Conservation (phyloP, 2,113 vertebrate genomes). For the Salvelinus fontinalis region DNA sequence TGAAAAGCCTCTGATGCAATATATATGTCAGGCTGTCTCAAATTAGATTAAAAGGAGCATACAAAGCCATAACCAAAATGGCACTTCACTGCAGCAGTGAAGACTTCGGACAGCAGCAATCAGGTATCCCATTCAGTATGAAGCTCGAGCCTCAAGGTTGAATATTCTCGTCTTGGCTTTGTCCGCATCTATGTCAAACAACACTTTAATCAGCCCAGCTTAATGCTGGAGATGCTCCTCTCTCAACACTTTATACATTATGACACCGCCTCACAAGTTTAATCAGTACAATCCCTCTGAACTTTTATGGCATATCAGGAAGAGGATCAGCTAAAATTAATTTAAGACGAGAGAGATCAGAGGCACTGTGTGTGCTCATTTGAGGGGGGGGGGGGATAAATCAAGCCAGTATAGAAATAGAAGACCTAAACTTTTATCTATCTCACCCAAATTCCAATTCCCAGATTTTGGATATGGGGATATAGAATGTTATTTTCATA, state of each 20-base stretch:
- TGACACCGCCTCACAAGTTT: constrained; percentile 18
- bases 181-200: background rate
- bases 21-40: no score
- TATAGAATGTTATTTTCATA: no score
- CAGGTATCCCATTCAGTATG: background rate
- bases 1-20: no score
- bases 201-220: constrained; percentile 21
- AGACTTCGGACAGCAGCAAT: background rate
- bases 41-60: no score
- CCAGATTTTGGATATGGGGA: no score
- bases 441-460: background rate
- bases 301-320: constrained; percentile 27
- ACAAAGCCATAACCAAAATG: no score
- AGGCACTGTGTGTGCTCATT: constrained; percentile 24
- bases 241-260: constrained; percentile 29
- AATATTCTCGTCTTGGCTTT: background rate
- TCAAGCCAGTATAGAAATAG: background rate
- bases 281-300: constrained; percentile 29
- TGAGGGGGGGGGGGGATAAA: background rate
- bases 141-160: constrained; percentile 1
- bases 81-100: background rate
- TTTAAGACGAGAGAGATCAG: constrained; percentile 25
- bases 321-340: constrained; percentile 38
- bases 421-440: background rate
- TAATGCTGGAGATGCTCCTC: background rate